Base-by-base conservation (phyloP, 2,797 vertebrate genomes). In the Cyclura pinguis region DNA sequence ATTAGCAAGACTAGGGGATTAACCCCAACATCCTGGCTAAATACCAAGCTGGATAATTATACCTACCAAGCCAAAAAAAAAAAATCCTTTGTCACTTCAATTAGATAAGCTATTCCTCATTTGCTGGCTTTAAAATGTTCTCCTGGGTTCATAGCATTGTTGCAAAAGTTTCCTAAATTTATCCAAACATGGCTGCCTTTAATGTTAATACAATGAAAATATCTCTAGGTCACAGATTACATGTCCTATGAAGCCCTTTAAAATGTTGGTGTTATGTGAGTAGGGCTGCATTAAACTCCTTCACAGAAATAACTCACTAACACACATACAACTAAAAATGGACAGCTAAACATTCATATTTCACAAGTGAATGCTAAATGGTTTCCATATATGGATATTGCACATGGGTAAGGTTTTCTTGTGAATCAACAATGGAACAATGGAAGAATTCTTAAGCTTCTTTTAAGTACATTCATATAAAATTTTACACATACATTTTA, bases 1-100 rank as follows among this genome's bases (percentile, higher is more conserved):
- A 96, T 96, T 96, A 96, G 91, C 87, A 95, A 96, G 88, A 95
- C 94, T 91, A 91, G 93, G 88, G 90, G 88, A 95, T 91, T 89
- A 96, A 95, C 83, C 84, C 90, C 88, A 93, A 92, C 42, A 0
- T 94, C 89, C 91, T 96, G 92, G 94, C 92, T 78, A 67, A 92
- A 76, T 92, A 95, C 92, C 95, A 96, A 88, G 84, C 92, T 87
- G 92, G 94, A 92, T 96, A 96, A 96, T 93, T 95, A 91, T 85
- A 94, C 80, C 93, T 92, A 94, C 90, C 93, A 92, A 93, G 91
- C 88, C 90, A 93, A 95, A 91, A 95, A 42, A 67, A 42, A 32
- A 67, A 24, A 88, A 35, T 89, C 52, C 84, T 76, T 85, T 95
- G 93, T 96, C 93, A 95, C 91, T 94, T 94, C 92, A 95, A 92